Evolutionary conservation across 2,113 vertebrate species (phyloP), one percentile per base, ranked within the genome.

Genomic region (Gallinago undulata): DNA sequence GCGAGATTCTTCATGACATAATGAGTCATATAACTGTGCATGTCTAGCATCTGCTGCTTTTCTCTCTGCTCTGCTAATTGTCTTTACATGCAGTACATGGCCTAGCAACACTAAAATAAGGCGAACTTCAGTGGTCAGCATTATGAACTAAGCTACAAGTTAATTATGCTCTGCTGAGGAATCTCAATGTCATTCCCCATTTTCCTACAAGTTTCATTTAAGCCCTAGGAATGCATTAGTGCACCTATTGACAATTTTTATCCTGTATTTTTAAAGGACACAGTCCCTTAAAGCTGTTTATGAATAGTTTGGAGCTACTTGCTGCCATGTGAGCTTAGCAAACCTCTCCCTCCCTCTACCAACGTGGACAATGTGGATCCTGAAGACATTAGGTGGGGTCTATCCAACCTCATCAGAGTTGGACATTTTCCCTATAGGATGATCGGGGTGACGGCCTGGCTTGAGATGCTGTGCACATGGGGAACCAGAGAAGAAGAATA

Each of bases 11-110:
- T 94, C 60, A 48, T 64, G 55, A 94, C 73, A 86, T 60, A 91
- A 72, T 95, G 92, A 96, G 19, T 96, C 87, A 96, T 84, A 84
- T 88, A 91, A 88, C 50, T 19, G 68, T 84, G 81, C 87, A 87
- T 50, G 88, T 88, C 66, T 70, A 88, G 90, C 85, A 92, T 90
- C 95, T 95, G 93, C 85, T 89, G 89, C 95, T 94, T 96, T 92
- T 96, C 94, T 87, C 87, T 83, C 81, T 91, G 88, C 90, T 84
- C 91, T 92, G 88, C 80, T 86, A 90, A 90, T 88, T 92, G 90
- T 76, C 81, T 80, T 87, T 84, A 72, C 30, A 73, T 25, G 72
- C 37, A 33, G 63, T 86, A 85, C 64, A 53, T 72, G 84, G 51
- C 76, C 83, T 76, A 95, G 70, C 43, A 90, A 84, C 33, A 53